phyloP scores from a whole-genome alignment of 2,113 vertebrate genomes.

The Cacatua alba region DNA sequence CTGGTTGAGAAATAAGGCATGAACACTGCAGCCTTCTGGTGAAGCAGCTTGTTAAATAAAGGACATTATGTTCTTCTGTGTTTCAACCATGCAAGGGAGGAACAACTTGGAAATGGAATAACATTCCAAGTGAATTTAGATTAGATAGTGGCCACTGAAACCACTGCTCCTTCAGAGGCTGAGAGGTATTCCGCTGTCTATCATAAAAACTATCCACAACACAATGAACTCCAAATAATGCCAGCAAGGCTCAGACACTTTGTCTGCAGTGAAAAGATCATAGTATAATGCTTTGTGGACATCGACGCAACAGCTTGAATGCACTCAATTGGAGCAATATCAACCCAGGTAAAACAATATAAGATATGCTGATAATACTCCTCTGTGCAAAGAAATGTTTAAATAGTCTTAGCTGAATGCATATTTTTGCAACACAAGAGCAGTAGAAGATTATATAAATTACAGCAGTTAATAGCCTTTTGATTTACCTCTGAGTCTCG shows the following conservation, averaged over 20 bases:
- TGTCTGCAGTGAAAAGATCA: conserved; percentile 18
- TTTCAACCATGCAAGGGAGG: neutral
- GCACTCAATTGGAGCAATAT: conserved; percentile 8
- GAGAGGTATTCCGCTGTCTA: neutral
- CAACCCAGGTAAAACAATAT: neutral
- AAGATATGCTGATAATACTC: conserved; percentile 11
- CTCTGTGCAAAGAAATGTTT: conserved; percentile 17
- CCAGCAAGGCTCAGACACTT: conserved; percentile 35
- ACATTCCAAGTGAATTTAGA: neutral
- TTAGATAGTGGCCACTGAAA: neutral
- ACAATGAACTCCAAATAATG: neutral
- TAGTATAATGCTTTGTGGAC: neutral
- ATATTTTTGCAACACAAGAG: conserved; percentile 17
- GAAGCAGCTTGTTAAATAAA: neutral
- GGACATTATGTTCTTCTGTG: neutral
- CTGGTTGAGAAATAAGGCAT: neutral
- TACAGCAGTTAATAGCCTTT: conserved; percentile 29
- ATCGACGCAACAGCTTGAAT: neutral
- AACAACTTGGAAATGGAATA: neutral
- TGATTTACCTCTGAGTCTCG: neutral
- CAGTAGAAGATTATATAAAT: conserved; percentile 41
- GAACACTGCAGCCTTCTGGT: neutral
- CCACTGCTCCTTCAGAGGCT: neutral
- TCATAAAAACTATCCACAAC: neutral
- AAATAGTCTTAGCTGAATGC: conserved; percentile 14